Evolutionary conservation across 2,797 vertebrate genomes (phyloP).

Genomic region (Onychomys torridus): DNA sequence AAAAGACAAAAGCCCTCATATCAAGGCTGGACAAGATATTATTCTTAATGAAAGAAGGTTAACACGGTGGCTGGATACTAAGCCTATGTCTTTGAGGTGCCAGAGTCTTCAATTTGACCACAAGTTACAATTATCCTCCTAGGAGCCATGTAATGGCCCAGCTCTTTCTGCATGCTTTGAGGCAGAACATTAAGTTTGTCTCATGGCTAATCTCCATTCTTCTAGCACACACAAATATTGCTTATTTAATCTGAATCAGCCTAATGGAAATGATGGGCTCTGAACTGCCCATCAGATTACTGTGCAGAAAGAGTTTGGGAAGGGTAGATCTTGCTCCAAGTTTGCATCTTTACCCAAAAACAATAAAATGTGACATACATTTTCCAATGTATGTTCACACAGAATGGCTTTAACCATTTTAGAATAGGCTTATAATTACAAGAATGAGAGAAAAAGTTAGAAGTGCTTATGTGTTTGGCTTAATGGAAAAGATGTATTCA

Average conservation of each 20-base stretch:
- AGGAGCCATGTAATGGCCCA: neutral
- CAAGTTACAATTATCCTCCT: neutral
- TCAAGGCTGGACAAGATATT: neutral
- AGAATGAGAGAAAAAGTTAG: neutral
- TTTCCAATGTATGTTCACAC: neutral
- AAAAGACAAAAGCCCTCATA: neutral
- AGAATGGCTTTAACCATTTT: neutral
- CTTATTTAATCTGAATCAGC: constrained; percentile 5
- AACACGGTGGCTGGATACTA: neutral
- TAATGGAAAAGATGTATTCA: constrained; percentile 37
- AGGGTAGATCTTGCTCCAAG: neutral
- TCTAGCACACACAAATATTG: neutral
- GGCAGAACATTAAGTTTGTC: neutral
- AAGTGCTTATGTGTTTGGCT: neutral
- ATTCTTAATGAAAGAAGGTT: neutral
- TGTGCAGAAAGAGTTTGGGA: neutral
- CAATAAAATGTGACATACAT: neutral
- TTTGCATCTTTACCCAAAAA: neutral
- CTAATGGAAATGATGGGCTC: neutral
- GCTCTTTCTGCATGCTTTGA: neutral
- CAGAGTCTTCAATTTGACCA: neutral
- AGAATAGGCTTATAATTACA: neutral
- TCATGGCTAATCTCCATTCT: neutral
- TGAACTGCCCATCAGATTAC: neutral
- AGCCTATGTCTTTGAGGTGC: neutral